Conservation (phyloP, 2,888 invertebrate genomes). For the Aromia moschata region DNA sequence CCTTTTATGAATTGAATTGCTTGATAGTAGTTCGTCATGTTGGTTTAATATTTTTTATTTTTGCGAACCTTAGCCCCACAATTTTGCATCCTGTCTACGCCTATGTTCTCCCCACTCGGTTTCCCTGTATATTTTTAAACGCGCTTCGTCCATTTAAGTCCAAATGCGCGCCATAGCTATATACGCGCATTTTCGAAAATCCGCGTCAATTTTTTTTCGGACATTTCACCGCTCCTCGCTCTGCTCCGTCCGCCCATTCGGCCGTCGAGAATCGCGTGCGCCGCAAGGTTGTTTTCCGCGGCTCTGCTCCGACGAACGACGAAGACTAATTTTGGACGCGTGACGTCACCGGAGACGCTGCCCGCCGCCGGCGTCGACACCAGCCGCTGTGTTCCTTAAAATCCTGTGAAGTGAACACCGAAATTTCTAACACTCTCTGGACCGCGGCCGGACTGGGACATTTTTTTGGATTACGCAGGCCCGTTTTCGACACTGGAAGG, state of each 20-base stretch:
- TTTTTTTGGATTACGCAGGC: slow-evolving; percentile 17
- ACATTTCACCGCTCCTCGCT: too few species aligned
- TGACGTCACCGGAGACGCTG: slow-evolving; percentile 53
- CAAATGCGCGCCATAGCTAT: background rate
- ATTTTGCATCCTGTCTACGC: too few species aligned
- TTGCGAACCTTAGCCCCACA: too few species aligned
- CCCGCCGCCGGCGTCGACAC: slow-evolving; percentile 25
- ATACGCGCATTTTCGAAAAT: slow-evolving; percentile 3
- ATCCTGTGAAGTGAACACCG: slow-evolving; percentile 51
- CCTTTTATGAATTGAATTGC: too few species aligned
- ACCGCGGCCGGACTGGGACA: background rate
- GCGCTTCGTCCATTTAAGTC: background rate
- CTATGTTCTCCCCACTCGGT: background rate
- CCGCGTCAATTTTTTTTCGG: background rate
- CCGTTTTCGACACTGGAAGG: background rate
- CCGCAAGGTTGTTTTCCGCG: slow-evolving; percentile 42
- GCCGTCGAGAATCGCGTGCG: background rate
- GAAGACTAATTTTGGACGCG: slow-evolving; percentile 55
- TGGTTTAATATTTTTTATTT: too few species aligned
- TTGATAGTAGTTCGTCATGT: too few species aligned
- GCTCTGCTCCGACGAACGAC: slow-evolving; percentile 38
- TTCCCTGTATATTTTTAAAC: background rate
- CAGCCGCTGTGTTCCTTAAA: slow-evolving; percentile 45
- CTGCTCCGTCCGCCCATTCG: background rate
- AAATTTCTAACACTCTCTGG: slow-evolving; percentile 34